These are phyloP conservation scores for Heliconius hortense DNA, from an alignment of 2,888 invertebrate species.

Conservation along the genomic window DNA sequence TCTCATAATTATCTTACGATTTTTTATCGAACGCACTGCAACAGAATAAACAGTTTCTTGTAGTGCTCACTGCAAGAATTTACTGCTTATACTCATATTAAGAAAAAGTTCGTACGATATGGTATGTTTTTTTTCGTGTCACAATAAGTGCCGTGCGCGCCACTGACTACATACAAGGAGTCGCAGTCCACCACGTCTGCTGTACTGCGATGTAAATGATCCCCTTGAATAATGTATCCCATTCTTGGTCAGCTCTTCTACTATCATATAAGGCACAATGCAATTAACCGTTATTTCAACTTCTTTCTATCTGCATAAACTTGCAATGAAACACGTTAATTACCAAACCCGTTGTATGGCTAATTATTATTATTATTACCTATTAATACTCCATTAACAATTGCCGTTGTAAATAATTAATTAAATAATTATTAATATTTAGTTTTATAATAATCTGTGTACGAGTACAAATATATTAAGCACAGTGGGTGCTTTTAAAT, in stretches of 20 bases:
- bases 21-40: conserved; percentile 47
- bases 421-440: not conserved
- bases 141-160: conserved; percentile 66
- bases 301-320: conserved; percentile 62
- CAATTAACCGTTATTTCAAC: conserved; percentile 75
- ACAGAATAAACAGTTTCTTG: conserved; percentile 47
- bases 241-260: conserved; percentile 70
- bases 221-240: conserved; percentile 80
- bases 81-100: conserved; percentile 51
- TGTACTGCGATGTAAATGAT: conserved; percentile 77
- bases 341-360: conserved; percentile 40
- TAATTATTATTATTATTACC: conserved; percentile 31
- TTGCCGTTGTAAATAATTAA: conserved; percentile 9
- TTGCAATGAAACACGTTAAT: conserved; percentile 52
- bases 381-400: conserved; percentile 33
- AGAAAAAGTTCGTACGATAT: conserved; percentile 70
- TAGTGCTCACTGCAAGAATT: conserved; percentile 47
- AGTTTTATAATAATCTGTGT: too few relatives aligned
- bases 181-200: conserved; percentile 70
- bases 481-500: not conserved
- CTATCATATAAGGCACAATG: conserved; percentile 73
- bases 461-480: not conserved
- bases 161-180: conserved; percentile 69
- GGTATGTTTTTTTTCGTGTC: conserved; percentile 69
- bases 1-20: conserved; percentile 44